Base-by-base conservation (phyloP, 2,113 vertebrate genomes). In the Pseudopipra pipra region DNA sequence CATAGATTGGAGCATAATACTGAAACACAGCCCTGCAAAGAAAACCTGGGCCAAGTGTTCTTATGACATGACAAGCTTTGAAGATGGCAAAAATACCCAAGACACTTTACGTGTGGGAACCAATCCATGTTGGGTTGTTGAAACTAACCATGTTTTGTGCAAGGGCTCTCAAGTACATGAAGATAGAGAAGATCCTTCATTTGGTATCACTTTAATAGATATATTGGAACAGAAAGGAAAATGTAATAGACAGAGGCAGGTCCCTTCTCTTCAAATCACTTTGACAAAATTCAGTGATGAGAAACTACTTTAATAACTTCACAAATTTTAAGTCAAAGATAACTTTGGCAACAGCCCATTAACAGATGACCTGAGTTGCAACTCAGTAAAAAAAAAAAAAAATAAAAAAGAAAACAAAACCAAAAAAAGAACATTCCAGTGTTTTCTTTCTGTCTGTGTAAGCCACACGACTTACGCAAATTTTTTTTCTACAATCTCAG, bases 271-370 rank as follows among this genome's bases (percentile, higher is more conserved):
- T 16, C 75, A 87, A 97, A 74, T 77, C 3, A 71, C 75, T 75
- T 87, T 82, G 74, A 92, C 24, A 77, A 47, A 95, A 94, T 19
- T 61, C 49, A 74, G 15, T 43, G 41, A 14, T 62, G 49, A 86
- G n/a, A 90, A 84, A 71, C 66, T 31, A 55, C 67, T 86, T 79
- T 73, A 95, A 62, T 66, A 65, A 41, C 52, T 87, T 95, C 66
- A 84, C 39, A 54, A 94, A 81, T 82, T 96, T 94, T 65, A 88
- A 87, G 77, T 92, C 84, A 90, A 92, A 87, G 30, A 23, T 65
- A 89, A 92, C 89, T 96, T 70, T 93, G 82, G 80, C 73, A 65
- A 75, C 31, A 62, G 44, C 21, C 24, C 61, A 62, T 80, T 92
- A 97, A 91, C 52, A 94, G 87, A 49, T 10, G 7, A 82, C n/a